A percentile compares a stretch with the other conserved stretches of the same genome.
These are phyloP conservation scores for Eriosoma lanigerum DNA, from an alignment of 1,140 invertebrate genomes.

Conservation along the genomic window DNA sequence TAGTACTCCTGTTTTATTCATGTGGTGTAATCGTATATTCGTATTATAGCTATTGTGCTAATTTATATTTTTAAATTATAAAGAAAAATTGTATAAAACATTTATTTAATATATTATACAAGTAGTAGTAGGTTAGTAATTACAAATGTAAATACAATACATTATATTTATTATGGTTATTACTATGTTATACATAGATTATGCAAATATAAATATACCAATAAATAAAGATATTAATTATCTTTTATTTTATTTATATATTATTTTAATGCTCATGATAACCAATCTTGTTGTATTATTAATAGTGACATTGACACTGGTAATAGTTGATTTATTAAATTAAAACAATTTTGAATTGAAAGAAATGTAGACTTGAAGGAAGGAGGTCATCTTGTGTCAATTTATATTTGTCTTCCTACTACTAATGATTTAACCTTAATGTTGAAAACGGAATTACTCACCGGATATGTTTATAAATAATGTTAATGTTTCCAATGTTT, in stretches of 20 bases:
- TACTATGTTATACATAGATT: too few species aligned
- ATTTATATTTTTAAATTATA: too few species aligned
- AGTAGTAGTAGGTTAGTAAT: too few species aligned
- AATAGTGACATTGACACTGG: background rate
- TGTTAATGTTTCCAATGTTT: constrained; percentile 1
- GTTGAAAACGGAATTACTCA: constrained; percentile 23
- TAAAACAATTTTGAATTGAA: constrained; percentile 1
- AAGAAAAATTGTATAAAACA: too few species aligned
- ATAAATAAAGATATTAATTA: background rate
- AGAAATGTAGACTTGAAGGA: background rate
- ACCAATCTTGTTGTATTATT: background rate
- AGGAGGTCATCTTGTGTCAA: constrained; percentile 42
- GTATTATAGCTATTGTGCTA: too few species aligned
- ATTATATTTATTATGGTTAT: too few species aligned
- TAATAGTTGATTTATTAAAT: constrained; percentile 7
- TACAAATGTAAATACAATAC: too few species aligned
- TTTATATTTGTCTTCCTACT: constrained; percentile 30
- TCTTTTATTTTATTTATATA: background rate
- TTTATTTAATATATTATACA: too few species aligned
- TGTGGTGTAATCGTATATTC: too few species aligned
- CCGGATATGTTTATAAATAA: constrained; percentile 17
- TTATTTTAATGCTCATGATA: background rate
- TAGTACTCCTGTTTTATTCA: too few species aligned
- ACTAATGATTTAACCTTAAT: constrained; percentile 4
- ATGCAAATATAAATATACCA: too few species aligned